These are phyloP conservation scores for Stegana nigrithorax DNA, from an alignment of 2,888 invertebrate species.

Conservation along the genomic window DNA sequence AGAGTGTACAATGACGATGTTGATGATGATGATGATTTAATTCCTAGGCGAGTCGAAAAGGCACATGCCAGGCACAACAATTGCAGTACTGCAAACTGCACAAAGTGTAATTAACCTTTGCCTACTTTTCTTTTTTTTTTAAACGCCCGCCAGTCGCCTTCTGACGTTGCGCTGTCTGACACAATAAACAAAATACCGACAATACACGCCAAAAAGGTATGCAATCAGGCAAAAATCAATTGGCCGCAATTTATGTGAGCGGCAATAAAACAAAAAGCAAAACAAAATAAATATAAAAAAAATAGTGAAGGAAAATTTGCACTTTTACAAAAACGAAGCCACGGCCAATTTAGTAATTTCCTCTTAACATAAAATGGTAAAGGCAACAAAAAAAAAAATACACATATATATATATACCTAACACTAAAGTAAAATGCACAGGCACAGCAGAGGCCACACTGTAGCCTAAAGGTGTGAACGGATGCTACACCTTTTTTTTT, in stretches of 20 bases:
- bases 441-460: no score
- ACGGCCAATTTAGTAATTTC: slow-evolving; percentile 57
- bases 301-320: background rate
- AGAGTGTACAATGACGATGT: background rate
- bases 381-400: slow-evolving; percentile 29
- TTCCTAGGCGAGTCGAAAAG: no score
- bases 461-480: slow-evolving; percentile 17
- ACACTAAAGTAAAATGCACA: background rate
- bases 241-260: slow-evolving; percentile 49
- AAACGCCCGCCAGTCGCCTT: no score
- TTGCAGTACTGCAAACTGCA: background rate
- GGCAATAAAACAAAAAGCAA: background rate
- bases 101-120: slow-evolving; percentile 51
- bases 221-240: slow-evolving; percentile 57
- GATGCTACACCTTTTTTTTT: slow-evolving; percentile 3
- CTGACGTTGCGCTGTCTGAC: slow-evolving; percentile 17
- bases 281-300: slow-evolving; percentile 12
- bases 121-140: no score
- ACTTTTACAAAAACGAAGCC: slow-evolving; percentile 46
- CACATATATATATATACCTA: background rate
- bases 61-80: background rate
- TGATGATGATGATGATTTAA: no score
- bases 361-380: slow-evolving; percentile 42
- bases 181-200: slow-evolving; percentile 4
- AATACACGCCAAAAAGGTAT: slow-evolving; percentile 21